Base-by-base conservation (phyloP, 2,888 invertebrate genomes). In the Oscheius sp. region DNA sequence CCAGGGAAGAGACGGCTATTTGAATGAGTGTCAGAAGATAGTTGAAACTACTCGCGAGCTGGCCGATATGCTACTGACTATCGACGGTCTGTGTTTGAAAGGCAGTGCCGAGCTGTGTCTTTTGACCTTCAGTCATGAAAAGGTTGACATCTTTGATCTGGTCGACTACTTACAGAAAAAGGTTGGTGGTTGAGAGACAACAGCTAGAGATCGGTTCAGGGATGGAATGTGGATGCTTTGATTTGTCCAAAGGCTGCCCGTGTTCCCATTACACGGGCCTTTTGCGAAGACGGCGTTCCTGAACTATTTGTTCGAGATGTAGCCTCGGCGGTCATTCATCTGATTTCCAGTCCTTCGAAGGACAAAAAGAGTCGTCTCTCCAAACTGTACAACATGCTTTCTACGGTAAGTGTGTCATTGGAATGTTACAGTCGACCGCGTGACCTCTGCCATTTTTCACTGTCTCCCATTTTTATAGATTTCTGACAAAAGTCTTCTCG, bases 21-120 rank as follows among this genome's bases (percentile, higher is more conserved):
- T 78, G 53, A 76, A 82, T 68, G 80, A 93, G 92, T 89, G 91
- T 97, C 50, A 94, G 94, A 63, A 80, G 33, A 76, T 82, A 13
- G 76, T 82, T 0, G 79, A 77, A 65, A 71, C 60, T 33, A 75
- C 75, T 2, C 29, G 72, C 2, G 35, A 32, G n/a, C 57, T 75
- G 35, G 66, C 68, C 1, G 66, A 71, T 51, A 13, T 60, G 5
- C 33, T 70, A 55, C 21, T 62, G 35, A 48, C 50, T 9, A 70
- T 74, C 29, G 60, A 60, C 11, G 51, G 53, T 7, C 3, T 77
- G 11, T 50, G 58, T 9, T 13, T 82, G 5, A 47, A 58, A 90
- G 97, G 97, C 33, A 93, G 93, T 79, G 96, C 97, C 0, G 93
- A 93, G 55, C 94, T 96, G 0, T 94, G 95, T 10, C 96, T 98